Conservation (phyloP, 2,888 invertebrate genomes). For the Muschampia plurimacula region DNA sequence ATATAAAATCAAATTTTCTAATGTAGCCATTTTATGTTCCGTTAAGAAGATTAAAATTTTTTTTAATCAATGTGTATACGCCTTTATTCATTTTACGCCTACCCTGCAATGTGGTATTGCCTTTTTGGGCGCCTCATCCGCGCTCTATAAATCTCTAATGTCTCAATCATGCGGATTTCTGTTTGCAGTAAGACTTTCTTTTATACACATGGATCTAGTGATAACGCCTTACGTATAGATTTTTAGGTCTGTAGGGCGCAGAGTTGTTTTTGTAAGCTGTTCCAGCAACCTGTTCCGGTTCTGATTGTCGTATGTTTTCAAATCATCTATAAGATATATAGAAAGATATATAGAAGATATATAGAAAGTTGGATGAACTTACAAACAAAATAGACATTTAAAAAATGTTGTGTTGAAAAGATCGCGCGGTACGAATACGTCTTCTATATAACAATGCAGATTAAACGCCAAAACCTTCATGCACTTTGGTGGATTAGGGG, state of each 20-base stretch:
- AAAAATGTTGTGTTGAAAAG: no score
- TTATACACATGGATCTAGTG: not conserved
- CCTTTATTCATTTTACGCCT: slow-evolving; percentile 1
- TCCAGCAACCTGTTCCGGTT: not conserved
- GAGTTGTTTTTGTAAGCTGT: not conserved
- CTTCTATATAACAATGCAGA: no score
- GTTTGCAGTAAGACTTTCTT: slow-evolving; percentile 7
- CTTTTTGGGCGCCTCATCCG: slow-evolving; percentile 23
- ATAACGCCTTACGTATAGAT: not conserved
- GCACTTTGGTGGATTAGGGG: no score
- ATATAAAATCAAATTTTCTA: no score
- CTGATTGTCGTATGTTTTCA: not conserved
- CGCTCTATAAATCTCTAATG: slow-evolving; percentile 29
- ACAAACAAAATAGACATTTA: no score
- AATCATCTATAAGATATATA: no score
- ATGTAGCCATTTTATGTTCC: no score
- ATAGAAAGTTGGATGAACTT: no score
- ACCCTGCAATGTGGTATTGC: slow-evolving; percentile 27
- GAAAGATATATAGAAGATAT: no score
- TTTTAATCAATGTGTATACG: not conserved
- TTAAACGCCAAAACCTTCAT: no score
- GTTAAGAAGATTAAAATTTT: no score
- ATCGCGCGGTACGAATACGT: no score
- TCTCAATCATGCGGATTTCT: slow-evolving; percentile 31
- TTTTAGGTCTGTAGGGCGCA: not conserved